Evolutionary conservation across 2,888 invertebrate genomes (phyloP).

Genomic region (Cosmia pyralina): DNA sequence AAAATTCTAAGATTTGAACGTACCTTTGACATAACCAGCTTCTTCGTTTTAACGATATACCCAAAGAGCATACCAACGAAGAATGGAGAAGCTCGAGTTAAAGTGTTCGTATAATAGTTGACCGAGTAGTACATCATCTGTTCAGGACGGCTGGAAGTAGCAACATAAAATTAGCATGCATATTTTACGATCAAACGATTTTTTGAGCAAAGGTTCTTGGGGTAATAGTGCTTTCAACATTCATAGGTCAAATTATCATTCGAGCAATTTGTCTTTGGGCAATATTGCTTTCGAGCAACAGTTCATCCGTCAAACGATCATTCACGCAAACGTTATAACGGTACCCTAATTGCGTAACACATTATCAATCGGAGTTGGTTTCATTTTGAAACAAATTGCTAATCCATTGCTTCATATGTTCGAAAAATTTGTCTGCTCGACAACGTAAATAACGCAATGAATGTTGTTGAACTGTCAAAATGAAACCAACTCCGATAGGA

Average conservation of each 20-base stretch:
- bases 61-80: slow-evolving; percentile 76
- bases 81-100: slow-evolving; percentile 75
- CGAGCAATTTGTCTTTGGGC: too few relatives aligned
- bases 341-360: too few relatives aligned
- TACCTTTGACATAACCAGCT: slow-evolving; percentile 66
- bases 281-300: background rate
- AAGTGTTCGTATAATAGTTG: slow-evolving; percentile 76
- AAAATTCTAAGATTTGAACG: background rate
- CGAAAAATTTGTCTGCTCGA: too few relatives aligned
- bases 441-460: too few relatives aligned
- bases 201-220: background rate
- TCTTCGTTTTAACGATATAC: slow-evolving; percentile 69
- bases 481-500: too few relatives aligned
- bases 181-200: background rate
- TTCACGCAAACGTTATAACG: background rate
- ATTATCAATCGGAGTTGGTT: too few relatives aligned
- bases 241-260: too few relatives aligned
- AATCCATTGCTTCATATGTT: too few relatives aligned
- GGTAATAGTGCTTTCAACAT: too few relatives aligned
- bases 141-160: slow-evolving; percentile 51
- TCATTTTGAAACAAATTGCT: too few relatives aligned
- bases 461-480: too few relatives aligned
- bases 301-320: background rate
- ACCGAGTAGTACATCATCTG: slow-evolving; percentile 58
- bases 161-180: background rate